These are phyloP conservation scores for Peromyscus leucopus DNA, from an alignment of 2,113 vertebrate genomes.

Conservation along the genomic window DNA sequence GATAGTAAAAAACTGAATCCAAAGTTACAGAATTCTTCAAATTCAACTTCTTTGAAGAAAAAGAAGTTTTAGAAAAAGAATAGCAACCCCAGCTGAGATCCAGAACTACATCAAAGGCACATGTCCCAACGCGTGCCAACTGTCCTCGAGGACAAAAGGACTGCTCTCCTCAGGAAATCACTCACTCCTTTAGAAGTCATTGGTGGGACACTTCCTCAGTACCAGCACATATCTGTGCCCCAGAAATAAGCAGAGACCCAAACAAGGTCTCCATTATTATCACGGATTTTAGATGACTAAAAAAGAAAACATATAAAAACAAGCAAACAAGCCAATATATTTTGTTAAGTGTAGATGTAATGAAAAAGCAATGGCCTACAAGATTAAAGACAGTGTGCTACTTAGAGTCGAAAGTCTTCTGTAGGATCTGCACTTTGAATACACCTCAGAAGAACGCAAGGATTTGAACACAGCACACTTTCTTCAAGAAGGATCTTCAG, in stretches of 20 bases:
- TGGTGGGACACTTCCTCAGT: background rate
- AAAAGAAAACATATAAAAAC: slow-evolving; percentile 26
- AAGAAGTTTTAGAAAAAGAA: slow-evolving; percentile 78
- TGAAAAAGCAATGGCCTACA: background rate
- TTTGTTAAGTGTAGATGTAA: background rate
- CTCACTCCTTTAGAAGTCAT: background rate
- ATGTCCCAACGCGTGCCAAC: background rate
- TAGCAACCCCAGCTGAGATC: slow-evolving; percentile 48
- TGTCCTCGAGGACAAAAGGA: background rate
- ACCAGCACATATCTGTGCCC: background rate
- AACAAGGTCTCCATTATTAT: background rate
- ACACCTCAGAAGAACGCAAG: slow-evolving; percentile 9
- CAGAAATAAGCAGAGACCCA: background rate
- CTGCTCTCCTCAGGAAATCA: background rate
- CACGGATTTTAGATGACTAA: background rate
- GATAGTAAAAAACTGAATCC: slow-evolving; percentile 89
- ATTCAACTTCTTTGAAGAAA: slow-evolving; percentile 87
- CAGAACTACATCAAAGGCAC: slow-evolving; percentile 15
- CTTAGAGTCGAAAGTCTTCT: background rate
- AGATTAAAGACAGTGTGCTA: background rate
- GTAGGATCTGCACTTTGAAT: background rate
- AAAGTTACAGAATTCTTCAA: slow-evolving; percentile 88
- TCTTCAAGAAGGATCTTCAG: background rate
- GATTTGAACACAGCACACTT: background rate
- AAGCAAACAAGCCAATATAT: background rate